phyloP scores from a whole-genome alignment of 2,113 vertebrate species.

The Etheostoma spectabile region DNA sequence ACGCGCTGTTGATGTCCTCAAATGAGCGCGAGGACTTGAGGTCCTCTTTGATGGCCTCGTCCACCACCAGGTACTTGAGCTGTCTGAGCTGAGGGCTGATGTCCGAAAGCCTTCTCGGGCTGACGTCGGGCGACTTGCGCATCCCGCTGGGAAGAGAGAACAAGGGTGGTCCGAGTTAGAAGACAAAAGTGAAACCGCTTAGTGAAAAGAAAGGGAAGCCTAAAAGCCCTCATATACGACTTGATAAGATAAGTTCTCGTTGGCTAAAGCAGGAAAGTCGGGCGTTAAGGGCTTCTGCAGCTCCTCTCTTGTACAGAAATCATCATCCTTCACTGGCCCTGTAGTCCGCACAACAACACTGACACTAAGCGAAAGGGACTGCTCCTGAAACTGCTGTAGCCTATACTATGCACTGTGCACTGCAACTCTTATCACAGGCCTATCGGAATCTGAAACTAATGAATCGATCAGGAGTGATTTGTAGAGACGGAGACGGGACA shows the following conservation, averaged over 20 bases:
- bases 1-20: constrained; percentile 93
- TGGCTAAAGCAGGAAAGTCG: constrained; percentile 20
- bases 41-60: constrained; percentile 95
- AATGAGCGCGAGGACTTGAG: constrained; percentile 94
- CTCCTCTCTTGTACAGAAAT: constrained; percentile 60
- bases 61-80: constrained; percentile 94
- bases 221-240: not conserved
- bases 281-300: constrained; percentile 45
- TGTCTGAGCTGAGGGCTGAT: constrained; percentile 97
- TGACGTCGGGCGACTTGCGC: constrained; percentile 93
- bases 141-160: constrained; percentile 87
- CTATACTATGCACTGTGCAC: constrained; percentile 18
- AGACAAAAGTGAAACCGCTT: constrained; percentile 16
- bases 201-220: constrained; percentile 4
- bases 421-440: constrained; percentile 35
- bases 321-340: constrained; percentile 76
- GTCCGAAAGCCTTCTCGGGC: constrained; percentile 95
- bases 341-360: constrained; percentile 52
- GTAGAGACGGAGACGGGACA: constrained; percentile 31
- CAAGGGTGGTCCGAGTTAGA: constrained; percentile 42
- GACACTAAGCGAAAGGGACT: constrained; percentile 79
- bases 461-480: constrained; percentile 67
- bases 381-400: constrained; percentile 52
- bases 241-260: constrained; percentile 21
- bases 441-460: constrained; percentile 47